Percentiles rank a stretch among this genome's conserved stretches.
These are phyloP conservation scores for Oceanites oceanicus DNA, from an alignment of 2,113 vertebrate species.

Conservation along the genomic window DNA sequence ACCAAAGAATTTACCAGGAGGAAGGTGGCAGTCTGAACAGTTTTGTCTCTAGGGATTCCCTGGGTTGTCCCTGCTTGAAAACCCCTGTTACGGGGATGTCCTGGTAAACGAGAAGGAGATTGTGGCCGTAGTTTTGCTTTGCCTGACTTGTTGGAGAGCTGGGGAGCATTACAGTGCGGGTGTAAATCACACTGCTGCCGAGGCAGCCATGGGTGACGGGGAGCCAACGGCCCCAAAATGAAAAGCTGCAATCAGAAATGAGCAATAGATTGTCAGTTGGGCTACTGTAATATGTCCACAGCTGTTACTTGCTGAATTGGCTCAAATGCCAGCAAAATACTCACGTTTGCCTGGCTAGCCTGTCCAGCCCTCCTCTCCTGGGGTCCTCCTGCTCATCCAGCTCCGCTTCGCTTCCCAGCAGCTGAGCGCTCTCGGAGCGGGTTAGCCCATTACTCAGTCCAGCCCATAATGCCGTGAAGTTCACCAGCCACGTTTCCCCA, in stretches of 20 bases:
- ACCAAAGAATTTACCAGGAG: not conserved
- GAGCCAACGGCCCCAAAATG: not conserved
- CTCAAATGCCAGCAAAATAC: not conserved
- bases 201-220: not conserved
- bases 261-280: not conserved
- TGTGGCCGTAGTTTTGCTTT: not conserved
- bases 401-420: not conserved
- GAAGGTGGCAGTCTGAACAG: not conserved
- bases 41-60: not conserved
- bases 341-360: not conserved
- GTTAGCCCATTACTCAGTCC: not conserved
- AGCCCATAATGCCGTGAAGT: not conserved
- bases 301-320: not conserved
- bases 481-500: not conserved
- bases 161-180: not conserved
- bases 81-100: not conserved
- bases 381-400: not conserved
- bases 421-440: rapidly evolving
- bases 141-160: not conserved
- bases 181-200: not conserved
- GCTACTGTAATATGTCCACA: not conserved
- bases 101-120: not conserved
- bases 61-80: not conserved
- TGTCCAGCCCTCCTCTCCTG: not conserved
- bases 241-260: not conserved